Base-by-base conservation (phyloP, 2,888 invertebrate genomes). In the Agrochola litura region DNA sequence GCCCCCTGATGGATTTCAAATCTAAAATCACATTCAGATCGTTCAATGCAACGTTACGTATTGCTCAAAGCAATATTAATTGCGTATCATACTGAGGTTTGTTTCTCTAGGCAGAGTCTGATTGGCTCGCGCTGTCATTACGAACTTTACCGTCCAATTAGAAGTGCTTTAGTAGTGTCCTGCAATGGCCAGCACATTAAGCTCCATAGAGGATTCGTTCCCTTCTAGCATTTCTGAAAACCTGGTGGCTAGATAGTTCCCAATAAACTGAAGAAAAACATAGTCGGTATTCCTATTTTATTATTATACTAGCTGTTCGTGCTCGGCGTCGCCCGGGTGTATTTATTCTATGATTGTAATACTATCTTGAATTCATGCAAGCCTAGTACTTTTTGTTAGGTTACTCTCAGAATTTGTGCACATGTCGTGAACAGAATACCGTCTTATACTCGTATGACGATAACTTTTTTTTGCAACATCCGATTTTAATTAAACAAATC, bases 1-100 rank as follows among this genome's bases (percentile, higher is more conserved):
- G 93, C 93, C 86, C 82, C 83, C 76, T 65, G 60, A 66, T 76
- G 66, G 8, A 3, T 54, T 14, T 30, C 2, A 0, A 9, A 58
- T 37, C 43, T 2, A 82, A 79, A 16, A 25, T 14, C 25, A 46
- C 64, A 46, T n/a, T 49, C n/a, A 37, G 8, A 37, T n/a, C 58
- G 49, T 52, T 16, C 41, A 74, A 19, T 43, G 12, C 49, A 49
- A 75, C 14, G 37, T 46, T 1, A 58, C 49, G n/a, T 68, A 52
- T 79, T 67, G 61, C 43, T 58, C 22, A 37, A 56, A 52, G 63
- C 43, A 22, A n/a, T 30, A 60, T 43, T 37, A 22, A 49, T 56
- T 49, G 30, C 8, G 10, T n/a, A 56, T n/a, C 22, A 56, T 49
- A 70, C 46, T 54, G 61, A n/a, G 43, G 14, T 52, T 30, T 19